Conservation (phyloP, 2,797 vertebrate genomes). For the Vireo griseus region DNA sequence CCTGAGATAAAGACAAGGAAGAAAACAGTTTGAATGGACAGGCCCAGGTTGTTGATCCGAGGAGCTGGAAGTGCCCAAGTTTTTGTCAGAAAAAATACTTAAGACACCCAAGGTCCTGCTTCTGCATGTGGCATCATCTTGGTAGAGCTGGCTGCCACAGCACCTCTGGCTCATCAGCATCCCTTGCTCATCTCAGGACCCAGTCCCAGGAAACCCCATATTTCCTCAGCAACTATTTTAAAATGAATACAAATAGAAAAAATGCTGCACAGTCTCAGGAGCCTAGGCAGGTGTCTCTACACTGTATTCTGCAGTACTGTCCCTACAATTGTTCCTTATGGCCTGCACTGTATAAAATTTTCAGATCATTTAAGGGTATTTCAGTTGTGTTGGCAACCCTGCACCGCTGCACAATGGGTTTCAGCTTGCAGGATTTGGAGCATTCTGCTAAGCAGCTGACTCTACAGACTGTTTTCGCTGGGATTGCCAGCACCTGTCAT, state of each 20-base stretch:
- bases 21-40: neutral
- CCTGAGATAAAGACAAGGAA: neutral
- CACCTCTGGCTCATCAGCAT: neutral
- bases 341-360: neutral
- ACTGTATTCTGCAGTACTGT: neutral
- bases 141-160: neutral
- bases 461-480: neutral
- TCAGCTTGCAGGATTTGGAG: neutral
- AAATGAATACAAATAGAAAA: neutral
- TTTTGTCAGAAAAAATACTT: neutral
- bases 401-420: neutral
- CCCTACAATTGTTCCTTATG: neutral
- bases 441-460: neutral
- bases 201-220: neutral
- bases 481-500: neutral
- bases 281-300: fast-evolving
- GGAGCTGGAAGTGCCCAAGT: neutral
- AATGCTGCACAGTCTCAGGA: neutral
- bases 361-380: neutral
- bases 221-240: neutral
- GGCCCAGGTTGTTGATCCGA: neutral
- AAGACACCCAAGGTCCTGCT: neutral
- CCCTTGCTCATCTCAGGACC: neutral
- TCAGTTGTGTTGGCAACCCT: neutral
- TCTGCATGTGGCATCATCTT: neutral